Percentiles rank a stretch among this genome's conserved stretches.
phyloP scores from a whole-genome alignment of 2,113 vertebrate species.

The Oryzias curvinotus region DNA sequence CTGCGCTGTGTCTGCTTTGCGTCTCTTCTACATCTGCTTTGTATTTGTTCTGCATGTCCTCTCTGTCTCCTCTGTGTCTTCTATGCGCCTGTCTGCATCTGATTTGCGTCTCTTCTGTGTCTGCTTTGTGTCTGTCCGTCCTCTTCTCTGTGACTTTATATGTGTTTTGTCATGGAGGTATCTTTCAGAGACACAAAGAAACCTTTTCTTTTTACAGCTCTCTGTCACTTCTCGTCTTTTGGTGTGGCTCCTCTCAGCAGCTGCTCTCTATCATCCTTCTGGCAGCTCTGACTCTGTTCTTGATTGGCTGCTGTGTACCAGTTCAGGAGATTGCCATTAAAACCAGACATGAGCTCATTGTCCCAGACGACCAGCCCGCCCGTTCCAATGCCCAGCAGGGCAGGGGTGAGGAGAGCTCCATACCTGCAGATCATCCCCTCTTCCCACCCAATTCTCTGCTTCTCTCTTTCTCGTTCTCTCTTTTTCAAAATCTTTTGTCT shows the following conservation, averaged over 20 bases:
- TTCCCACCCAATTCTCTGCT: conserved; percentile 15
- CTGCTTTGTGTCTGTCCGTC: not conserved
- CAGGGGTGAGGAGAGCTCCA: conserved; percentile 84
- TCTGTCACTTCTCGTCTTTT: conserved; percentile 5
- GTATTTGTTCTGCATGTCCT: no score
- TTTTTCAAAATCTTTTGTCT: no score
- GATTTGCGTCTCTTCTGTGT: no score
- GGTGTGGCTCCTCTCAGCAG: not conserved
- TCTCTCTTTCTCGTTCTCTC: no score
- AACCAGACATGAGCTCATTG: conserved; percentile 98
- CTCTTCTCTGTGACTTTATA: conserved; percentile 61
- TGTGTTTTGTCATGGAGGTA: conserved; percentile 45
- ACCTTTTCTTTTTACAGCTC: conserved; percentile 15
- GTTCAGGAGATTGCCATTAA: conserved; percentile 91
- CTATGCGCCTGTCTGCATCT: not conserved
- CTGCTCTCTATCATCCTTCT: conserved; percentile 68
- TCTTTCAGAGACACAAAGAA: conserved; percentile 24
- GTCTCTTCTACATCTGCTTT: no score
- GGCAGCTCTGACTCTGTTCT: conserved; percentile 55
- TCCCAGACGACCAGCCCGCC: conserved; percentile 91
- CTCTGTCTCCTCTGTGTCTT: no score
- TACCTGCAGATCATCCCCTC: conserved; percentile 89
- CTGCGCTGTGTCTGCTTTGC: no score
- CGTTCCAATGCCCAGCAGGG: conserved; percentile 93
- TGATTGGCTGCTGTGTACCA: conserved; percentile 81